Percentiles rank a stretch among this genome's conserved stretches.
These are phyloP conservation scores for Poeciliopsis retropinna DNA, from an alignment of 2,113 vertebrate genomes.

Conservation along the genomic window DNA sequence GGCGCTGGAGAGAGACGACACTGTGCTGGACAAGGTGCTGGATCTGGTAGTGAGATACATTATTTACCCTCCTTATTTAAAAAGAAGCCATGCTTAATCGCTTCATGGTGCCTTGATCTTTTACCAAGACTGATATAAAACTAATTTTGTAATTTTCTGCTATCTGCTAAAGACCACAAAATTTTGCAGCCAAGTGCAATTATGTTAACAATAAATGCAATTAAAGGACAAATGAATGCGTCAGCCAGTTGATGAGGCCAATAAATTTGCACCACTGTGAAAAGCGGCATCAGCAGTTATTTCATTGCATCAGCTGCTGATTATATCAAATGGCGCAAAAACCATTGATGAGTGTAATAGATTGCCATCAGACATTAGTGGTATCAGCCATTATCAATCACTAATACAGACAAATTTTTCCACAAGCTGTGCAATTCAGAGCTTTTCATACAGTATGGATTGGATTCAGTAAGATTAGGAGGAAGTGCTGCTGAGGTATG, in stretches of 20 bases:
- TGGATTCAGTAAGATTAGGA: background rate
- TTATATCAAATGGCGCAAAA: background rate
- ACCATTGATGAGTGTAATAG: background rate
- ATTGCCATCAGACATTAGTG: background rate
- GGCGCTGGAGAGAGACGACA: slow-evolving; percentile 87
- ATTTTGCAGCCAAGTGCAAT: background rate
- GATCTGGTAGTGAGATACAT: slow-evolving; percentile 74
- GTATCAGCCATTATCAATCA: background rate
- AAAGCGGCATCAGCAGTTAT: background rate
- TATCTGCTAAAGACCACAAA: background rate
- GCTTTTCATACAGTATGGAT: background rate
- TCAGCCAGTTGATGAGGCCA: background rate
- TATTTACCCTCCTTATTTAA: background rate
- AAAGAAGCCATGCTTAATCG: background rate
- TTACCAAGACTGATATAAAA: background rate
- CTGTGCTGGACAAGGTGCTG: slow-evolving; percentile 85
- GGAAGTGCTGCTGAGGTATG: background rate
- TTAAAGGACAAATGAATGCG: background rate
- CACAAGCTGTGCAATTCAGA: background rate
- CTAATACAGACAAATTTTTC: background rate
- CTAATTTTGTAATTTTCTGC: background rate
- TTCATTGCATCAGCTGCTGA: slow-evolving; percentile 7
- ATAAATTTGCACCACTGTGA: background rate
- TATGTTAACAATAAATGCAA: background rate
- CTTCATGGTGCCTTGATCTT: background rate